phyloP scores from a whole-genome alignment of 2,113 vertebrate genomes.

The Myotis davidii region DNA sequence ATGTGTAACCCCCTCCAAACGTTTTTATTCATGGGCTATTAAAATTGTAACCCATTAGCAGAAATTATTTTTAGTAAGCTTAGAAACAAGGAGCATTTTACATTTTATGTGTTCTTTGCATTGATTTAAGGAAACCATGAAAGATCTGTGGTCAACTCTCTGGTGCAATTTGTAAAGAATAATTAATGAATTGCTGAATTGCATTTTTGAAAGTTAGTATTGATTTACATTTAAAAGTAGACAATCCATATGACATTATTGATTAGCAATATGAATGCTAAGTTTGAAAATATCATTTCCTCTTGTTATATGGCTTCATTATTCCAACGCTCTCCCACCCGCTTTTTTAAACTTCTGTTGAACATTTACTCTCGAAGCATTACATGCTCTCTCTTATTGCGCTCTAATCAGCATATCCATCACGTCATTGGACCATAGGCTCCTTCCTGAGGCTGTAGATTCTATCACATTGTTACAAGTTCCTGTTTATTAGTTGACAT shows the following conservation, averaged over 20 bases:
- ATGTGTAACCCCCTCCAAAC: constrained; percentile 41
- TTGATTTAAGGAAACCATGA: constrained; percentile 54
- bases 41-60: constrained; percentile 55
- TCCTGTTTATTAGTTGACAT: neutral
- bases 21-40: constrained; percentile 42
- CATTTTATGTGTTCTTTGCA: constrained; percentile 44
- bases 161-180: constrained; percentile 68
- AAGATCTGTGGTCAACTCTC: constrained; percentile 58
- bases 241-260: constrained; percentile 64
- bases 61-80: constrained; percentile 48
- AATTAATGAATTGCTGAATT: constrained; percentile 74
- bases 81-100: constrained; percentile 20
- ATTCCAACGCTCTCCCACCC: neutral
- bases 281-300: constrained; percentile 49
- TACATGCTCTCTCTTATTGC: neutral
- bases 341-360: neutral
- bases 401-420: neutral
- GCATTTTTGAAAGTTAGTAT: constrained; percentile 66
- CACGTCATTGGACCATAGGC: neutral
- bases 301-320: neutral
- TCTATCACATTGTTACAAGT: neutral
- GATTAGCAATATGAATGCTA: constrained; percentile 63
- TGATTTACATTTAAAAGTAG: constrained; percentile 71
- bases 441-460: neutral
- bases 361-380: neutral